phyloP scores from a whole-genome alignment of 2,888 invertebrate species.

The Theretra japonica region DNA sequence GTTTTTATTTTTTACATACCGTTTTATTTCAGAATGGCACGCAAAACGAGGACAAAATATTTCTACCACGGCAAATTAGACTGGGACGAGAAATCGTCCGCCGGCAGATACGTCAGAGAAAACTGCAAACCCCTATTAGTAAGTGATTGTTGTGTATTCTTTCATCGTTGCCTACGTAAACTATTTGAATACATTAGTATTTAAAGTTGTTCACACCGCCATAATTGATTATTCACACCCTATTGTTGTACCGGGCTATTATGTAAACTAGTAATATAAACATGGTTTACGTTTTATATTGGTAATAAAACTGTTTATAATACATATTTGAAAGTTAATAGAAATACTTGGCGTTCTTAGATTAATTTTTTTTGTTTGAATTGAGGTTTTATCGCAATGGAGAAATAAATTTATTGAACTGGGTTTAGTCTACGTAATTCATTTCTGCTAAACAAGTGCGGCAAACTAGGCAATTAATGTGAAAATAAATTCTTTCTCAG shows the following conservation, averaged over 20 bases:
- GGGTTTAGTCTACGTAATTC: too few species aligned
- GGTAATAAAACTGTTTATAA: not conserved
- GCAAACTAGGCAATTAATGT: too few species aligned
- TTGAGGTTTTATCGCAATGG: too few species aligned
- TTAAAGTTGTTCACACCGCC: not conserved
- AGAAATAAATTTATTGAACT: too few species aligned
- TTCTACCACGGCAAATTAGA: conserved; percentile 98
- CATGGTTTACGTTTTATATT: not conserved
- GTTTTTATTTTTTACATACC: conserved; percentile 19
- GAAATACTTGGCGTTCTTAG: too few species aligned
- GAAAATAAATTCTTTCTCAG: too few species aligned
- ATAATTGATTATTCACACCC: conserved; percentile 1
- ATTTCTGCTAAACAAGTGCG: too few species aligned
- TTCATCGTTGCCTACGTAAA: not conserved
- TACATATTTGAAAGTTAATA: too few species aligned
- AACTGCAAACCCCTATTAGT: conserved; percentile 98
- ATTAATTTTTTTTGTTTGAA: too few species aligned
- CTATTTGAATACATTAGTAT: not conserved
- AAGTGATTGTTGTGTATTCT: conserved; percentile 62
- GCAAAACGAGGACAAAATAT: conserved; percentile 98
- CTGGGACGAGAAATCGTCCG: conserved; percentile 98
- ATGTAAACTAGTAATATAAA: not conserved
- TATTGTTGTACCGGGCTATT: not conserved
- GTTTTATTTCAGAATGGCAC: conserved; percentile 88
- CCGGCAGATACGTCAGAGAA: conserved; percentile 98